Conservation (phyloP, 2,888 invertebrate species). For the Choristoneura rosaceana region DNA sequence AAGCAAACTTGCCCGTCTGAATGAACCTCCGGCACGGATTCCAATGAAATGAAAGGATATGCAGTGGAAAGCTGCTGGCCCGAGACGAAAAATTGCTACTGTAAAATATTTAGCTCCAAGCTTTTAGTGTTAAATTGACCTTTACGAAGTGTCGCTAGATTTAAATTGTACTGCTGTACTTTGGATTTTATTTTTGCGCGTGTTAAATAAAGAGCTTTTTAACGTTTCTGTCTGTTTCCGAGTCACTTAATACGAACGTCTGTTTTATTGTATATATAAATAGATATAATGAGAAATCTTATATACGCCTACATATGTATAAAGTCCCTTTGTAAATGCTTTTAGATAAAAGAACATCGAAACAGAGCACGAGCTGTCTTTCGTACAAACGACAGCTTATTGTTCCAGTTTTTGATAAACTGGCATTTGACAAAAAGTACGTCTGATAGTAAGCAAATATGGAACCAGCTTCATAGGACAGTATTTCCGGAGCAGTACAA, state of each 20-base stretch:
- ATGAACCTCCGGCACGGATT: conserved; percentile 67
- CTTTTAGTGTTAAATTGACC: conserved; percentile 41
- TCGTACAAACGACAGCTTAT: too few relatives aligned
- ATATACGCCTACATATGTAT: too few relatives aligned
- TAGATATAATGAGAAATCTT: too few relatives aligned
- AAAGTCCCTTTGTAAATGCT: too few relatives aligned
- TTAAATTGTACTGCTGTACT: neutral
- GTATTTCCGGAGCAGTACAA: too few relatives aligned
- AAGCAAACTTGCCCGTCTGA: conserved; percentile 54
- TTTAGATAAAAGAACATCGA: too few relatives aligned
- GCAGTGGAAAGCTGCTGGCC: conserved; percentile 68
- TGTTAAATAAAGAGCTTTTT: neutral
- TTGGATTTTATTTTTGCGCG: neutral
- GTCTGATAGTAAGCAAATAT: too few relatives aligned
- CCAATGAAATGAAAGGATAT: conserved; percentile 81
- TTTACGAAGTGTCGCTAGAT: conserved; percentile 8
- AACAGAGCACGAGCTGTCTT: too few relatives aligned
- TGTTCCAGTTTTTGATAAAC: too few relatives aligned
- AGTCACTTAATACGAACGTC: neutral
- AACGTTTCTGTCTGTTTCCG: neutral
- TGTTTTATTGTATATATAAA: too few relatives aligned
- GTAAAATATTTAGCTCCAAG: conserved; percentile 35
- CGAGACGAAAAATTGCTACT: conserved; percentile 61
- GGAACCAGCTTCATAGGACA: too few relatives aligned
- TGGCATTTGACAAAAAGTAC: too few relatives aligned